Base-by-base conservation (phyloP, 1,140 invertebrate species). In the Chlorops oryzae region DNA sequence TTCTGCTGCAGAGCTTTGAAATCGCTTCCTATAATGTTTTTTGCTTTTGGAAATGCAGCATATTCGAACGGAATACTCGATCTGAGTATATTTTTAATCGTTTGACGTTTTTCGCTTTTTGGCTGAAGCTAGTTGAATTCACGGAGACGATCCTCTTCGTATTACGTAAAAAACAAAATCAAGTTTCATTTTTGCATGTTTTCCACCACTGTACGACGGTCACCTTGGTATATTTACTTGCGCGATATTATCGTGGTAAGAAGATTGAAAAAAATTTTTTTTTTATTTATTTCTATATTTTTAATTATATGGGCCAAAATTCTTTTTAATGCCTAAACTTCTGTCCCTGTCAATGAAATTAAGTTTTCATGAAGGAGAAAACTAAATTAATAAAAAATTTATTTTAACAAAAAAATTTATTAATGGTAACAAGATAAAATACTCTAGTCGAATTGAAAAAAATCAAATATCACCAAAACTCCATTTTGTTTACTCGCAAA, bases 71-170 rank as follows among this genome's bases (percentile, higher is more conserved):
- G 21, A 47, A 54, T 35, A 43, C 23, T 37, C 21, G n/a, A 18
- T 22, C 54, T 15, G 50, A 45, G 9, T 21, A 47, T 27, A 9
- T 57, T 13, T 62, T 46, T 4, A 39, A 28, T 9, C 22, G 41
- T 27, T 35, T 69, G 15, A 60, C 76, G 1, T 78, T 78, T 67
- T 77, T 76, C 58, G 50, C 74, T 7, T 65, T 78, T 40, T 62
- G 78, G 37, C 50, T 80, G 0, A 86, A 86, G 61, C 23, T 84
- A 3, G 74, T 77, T 2, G 84, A 86, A 58, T 68, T 86, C 0
- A 47, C 81, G 1, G 84, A 86, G 50, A 86, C 88, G 47, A 62
- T 90, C 12, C 90, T 92, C 65, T 91, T 92, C 65, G 81, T 92
- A 5, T 58, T 90, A 23, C 76, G 86, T 7, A 88, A 90, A 64